phyloP scores from a whole-genome alignment of 2,888 invertebrate genomes.

The Hirtodrosophila duncani region DNA sequence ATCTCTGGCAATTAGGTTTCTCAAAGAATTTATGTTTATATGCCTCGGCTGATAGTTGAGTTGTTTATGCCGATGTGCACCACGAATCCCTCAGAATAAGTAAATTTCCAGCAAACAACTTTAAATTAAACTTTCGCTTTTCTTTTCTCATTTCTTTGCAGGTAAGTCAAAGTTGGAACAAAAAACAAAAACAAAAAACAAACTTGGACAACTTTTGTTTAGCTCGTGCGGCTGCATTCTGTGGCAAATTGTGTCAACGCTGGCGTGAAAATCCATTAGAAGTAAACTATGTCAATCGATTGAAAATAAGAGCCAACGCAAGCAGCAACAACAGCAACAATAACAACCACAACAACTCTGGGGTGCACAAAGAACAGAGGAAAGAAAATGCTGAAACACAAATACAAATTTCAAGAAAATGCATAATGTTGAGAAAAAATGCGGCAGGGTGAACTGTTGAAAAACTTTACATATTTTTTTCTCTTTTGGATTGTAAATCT shows the following conservation, averaged over 20 bases:
- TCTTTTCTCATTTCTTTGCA: slow-evolving; percentile 34
- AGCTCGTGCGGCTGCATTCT: slow-evolving; percentile 14
- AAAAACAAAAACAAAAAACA: slow-evolving; percentile 35
- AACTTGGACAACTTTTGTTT: slow-evolving; percentile 33
- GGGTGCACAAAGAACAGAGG: no score
- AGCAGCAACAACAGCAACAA: slow-evolving; percentile 16
- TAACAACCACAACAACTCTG: no score
- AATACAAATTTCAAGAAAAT: no score
- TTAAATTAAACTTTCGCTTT: slow-evolving; percentile 28
- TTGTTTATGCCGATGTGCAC: slow-evolving; percentile 9
- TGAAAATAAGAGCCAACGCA: slow-evolving; percentile 51
- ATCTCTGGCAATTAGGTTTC: slow-evolving; percentile 54
- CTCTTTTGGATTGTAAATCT: no score
- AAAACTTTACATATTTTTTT: no score
- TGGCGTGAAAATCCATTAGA: slow-evolving; percentile 72
- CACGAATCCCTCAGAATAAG: no score
- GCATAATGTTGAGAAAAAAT: no score
- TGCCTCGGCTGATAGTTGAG: slow-evolving; percentile 24
- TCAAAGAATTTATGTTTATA: slow-evolving; percentile 42
- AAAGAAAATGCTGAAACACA: no score
- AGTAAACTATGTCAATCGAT: slow-evolving; percentile 70
- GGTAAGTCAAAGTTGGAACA: slow-evolving; percentile 44
- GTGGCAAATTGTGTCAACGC: slow-evolving; percentile 60
- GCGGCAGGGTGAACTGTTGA: no score
- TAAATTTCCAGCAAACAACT: no score